Evolutionary conservation across 2,113 vertebrate species (phyloP).

Genomic region (Tragelaphus strepsiceros): DNA sequence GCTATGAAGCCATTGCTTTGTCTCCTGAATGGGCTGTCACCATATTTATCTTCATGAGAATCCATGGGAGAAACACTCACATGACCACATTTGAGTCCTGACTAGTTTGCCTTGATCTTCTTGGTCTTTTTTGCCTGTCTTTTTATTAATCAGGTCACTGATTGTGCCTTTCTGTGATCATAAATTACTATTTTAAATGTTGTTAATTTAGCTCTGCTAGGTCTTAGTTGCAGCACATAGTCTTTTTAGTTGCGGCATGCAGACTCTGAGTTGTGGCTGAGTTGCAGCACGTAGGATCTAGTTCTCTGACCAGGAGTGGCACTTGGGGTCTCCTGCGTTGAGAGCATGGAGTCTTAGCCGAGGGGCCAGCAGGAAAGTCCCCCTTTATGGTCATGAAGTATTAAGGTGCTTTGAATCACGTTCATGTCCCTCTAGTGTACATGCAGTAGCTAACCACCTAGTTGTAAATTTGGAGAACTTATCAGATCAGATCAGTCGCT

Average conservation of each 20-base stretch:
- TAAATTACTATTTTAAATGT: neutral
- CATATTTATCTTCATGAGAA: neutral
- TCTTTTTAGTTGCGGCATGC: neutral
- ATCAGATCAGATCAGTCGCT: too few species aligned
- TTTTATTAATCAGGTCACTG: neutral
- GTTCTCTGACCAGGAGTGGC: neutral
- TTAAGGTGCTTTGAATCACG: neutral
- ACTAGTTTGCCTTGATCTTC: neutral
- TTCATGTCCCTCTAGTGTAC: neutral
- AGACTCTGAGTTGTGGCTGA: neutral
- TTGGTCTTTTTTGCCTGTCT: neutral
- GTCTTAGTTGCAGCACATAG: neutral
- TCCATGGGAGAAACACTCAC: neutral
- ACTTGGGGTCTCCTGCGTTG: neutral
- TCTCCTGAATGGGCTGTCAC: neutral
- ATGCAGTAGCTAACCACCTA: neutral
- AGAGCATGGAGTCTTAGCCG: neutral
- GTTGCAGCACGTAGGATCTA: neutral
- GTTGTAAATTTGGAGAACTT: neutral
- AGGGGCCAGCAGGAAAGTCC: neutral
- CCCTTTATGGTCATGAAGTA: neutral
- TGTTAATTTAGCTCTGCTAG: neutral
- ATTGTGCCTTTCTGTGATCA: neutral
- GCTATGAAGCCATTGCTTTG: neutral
- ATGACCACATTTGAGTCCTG: neutral